Conservation (phyloP, 2,888 invertebrate genomes). For the Spodoptera exigua region DNA sequence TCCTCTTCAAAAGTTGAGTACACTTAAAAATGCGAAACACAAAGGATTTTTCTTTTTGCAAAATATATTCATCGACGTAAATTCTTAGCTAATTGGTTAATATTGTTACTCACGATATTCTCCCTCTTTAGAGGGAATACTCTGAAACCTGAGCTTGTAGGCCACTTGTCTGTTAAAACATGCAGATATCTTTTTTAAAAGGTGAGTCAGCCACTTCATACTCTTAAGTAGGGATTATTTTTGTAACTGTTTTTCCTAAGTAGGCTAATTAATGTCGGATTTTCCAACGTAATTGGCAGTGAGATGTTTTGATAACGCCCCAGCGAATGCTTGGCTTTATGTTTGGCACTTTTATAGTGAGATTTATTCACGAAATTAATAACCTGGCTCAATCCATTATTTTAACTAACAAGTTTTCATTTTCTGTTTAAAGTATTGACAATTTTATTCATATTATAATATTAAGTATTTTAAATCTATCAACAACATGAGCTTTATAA, state of each 20-base stretch:
- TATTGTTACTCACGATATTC: too few species aligned
- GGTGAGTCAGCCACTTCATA: neutral
- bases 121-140: too few species aligned
- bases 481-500: too few species aligned
- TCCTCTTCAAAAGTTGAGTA: too few species aligned
- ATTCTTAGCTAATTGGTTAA: constrained; percentile 6
- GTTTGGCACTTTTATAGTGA: constrained; percentile 37
- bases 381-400: neutral
- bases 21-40: constrained; percentile 17
- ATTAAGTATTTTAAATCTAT: too few species aligned
- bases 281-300: constrained; percentile 1
- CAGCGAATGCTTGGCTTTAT: neutral
- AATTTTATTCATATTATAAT: too few species aligned
- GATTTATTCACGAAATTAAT: neutral
- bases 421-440: too few species aligned
- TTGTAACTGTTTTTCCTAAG: neutral
- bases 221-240: neutral
- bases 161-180: neutral
- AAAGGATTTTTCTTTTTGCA: neutral
- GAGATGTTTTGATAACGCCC: neutral
- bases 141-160: neutral
- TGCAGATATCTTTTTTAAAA: neutral
- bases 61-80: constrained; percentile 2
- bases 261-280: neutral
- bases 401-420: too few species aligned